Evolutionary conservation across 2,888 invertebrate genomes (phyloP).

Genomic region (Eupsilia transversa): DNA sequence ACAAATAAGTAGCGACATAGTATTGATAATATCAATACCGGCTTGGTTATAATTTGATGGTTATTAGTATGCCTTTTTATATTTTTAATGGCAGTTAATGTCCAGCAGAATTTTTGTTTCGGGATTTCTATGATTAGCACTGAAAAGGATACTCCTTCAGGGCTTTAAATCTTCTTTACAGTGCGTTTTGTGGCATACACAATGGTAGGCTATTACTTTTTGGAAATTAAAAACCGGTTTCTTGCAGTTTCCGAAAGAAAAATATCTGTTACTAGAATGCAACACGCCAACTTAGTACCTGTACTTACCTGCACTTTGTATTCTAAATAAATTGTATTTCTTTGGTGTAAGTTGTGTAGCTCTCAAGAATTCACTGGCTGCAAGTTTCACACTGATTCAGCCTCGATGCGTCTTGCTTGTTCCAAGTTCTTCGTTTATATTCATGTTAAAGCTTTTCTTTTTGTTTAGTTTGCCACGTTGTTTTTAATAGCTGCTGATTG

Average conservation of each 20-base stretch:
- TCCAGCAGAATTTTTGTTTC: too few relatives aligned
- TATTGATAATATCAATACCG: background rate
- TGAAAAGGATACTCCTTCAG: background rate
- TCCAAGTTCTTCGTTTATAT: slow-evolving; percentile 41
- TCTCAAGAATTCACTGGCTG: slow-evolving; percentile 68
- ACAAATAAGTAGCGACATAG: too few relatives aligned
- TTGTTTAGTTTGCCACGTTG: slow-evolving; percentile 24
- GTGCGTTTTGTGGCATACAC: background rate
- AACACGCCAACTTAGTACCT: background rate
- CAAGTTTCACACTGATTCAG: slow-evolving; percentile 70
- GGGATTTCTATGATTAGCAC: background rate
- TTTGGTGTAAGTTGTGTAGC: slow-evolving; percentile 70
- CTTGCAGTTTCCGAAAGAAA: background rate
- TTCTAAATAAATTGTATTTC: slow-evolving; percentile 54
- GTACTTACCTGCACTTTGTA: background rate
- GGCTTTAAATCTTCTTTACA: background rate
- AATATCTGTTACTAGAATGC: background rate
- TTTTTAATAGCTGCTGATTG: slow-evolving; percentile 30
- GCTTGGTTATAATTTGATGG: background rate
- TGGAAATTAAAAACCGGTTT: background rate
- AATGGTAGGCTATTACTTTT: background rate
- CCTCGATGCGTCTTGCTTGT: slow-evolving; percentile 62
- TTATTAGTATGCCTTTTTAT: background rate
- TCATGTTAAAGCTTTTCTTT: slow-evolving; percentile 42
- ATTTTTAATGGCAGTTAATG: background rate